Evolutionary conservation across 2,888 invertebrate species (phyloP), one percentile per base, ranked within the genome.

Genomic region (Thecophora atra): DNA sequence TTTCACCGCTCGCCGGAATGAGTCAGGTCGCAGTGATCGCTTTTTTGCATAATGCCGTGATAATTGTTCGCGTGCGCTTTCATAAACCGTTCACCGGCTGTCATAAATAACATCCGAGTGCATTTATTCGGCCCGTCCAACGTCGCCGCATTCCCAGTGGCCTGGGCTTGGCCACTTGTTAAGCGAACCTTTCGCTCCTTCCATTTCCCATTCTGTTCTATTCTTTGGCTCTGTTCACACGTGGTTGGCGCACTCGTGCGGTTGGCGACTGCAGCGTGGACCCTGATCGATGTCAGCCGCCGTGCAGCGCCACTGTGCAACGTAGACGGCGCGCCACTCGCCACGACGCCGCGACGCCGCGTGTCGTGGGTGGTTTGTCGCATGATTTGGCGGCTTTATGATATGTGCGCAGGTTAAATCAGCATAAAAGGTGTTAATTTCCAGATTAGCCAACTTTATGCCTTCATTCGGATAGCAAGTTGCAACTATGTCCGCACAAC

Each of bases 361-460:
- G 60, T 69, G 69, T n/a, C 3, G 37, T 70, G 70, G 70, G 70
- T 70, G 70, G 70, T 21, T 69, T 58, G 24, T n/a, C 19, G 52
- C 66, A 28, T 66, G 58, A 58, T 58, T 56, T 60, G 56, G 62
- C 70, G 70, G 62, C 21, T 70, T 70, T 70, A 62, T 60, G 62
- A 70, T 47, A 47, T 30, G 44, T 47, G 62, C 47, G 58, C 68
- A 68, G 68, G 68, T 68, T 68, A 42, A 68, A 56, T 44, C 56
- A 58, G 30, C 58, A 52, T 42, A 62, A 70, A 62, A 70, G 70
- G 70, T 70, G 70, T 62, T 70, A 70, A 70, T 70, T 62, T 70
- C 28, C 42, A 37, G 68, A 68, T 68, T 44, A 68, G 44, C 42
- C 68, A 68, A 68, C 56, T 70, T 54, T 62, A 51, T 30, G 60